Percentiles rank a stretch among this genome's conserved stretches.
These are phyloP conservation scores for Polyommatus icarus DNA, from an alignment of 2,888 invertebrate genomes.

Conservation along the genomic window DNA sequence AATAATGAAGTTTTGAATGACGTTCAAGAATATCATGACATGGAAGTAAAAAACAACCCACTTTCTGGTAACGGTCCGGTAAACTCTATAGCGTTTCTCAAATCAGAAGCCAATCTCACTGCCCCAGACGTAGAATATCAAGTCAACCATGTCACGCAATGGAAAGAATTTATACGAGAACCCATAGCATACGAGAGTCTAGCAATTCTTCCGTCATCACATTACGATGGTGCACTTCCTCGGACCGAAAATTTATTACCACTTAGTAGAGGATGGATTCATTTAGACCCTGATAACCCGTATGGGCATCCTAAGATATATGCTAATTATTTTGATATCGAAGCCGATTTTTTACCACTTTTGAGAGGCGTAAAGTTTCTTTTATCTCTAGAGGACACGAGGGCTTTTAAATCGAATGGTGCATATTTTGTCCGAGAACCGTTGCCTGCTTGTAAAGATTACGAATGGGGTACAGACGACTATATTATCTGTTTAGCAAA, in stretches of 20 bases:
- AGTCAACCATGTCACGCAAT: conserved; percentile 67
- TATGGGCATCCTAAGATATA: conserved; percentile 84
- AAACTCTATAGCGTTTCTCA: conserved; percentile 78
- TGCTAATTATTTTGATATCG: conserved; percentile 81
- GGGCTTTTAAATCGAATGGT: conserved; percentile 77
- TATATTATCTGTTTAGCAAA: conserved; percentile 83
- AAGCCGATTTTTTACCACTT: conserved; percentile 80
- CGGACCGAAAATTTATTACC: conserved; percentile 81
- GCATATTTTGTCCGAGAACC: conserved; percentile 75
- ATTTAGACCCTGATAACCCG: conserved; percentile 83
- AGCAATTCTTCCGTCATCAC: conserved; percentile 74
- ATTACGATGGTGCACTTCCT: conserved; percentile 80
- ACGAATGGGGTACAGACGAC: conserved; percentile 79
- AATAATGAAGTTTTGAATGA: conserved; percentile 61
- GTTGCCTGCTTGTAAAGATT: conserved; percentile 77
- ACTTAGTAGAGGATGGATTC: conserved; percentile 80
- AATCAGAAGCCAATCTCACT: conserved; percentile 65
- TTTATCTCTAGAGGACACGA: conserved; percentile 77
- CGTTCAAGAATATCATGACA: conserved; percentile 57
- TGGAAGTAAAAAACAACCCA: conserved; percentile 65
- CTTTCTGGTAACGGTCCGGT: conserved; percentile 77
- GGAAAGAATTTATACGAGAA: conserved; percentile 75
- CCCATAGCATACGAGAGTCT: conserved; percentile 64
- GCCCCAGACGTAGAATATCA: conserved; percentile 83
- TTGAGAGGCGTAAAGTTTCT: conserved; percentile 81